Base-by-base conservation (phyloP, 2,113 vertebrate genomes). In the Riparia riparia region DNA sequence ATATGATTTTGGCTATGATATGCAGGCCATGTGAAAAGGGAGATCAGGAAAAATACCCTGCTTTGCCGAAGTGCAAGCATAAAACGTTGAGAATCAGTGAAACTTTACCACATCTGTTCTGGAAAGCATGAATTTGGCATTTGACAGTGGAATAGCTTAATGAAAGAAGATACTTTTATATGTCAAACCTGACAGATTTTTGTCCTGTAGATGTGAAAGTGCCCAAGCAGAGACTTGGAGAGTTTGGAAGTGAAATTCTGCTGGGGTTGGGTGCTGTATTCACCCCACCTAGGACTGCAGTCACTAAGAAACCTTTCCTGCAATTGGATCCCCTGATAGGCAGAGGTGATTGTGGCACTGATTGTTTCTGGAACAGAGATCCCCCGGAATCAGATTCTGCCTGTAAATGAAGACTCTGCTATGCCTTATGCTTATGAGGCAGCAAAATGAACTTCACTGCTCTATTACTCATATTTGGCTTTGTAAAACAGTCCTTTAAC, bases 131-230 rank as follows among this genome's bases (percentile, higher is more conserved):
- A 8, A 8, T 49, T 51, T 63, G 22, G 3, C 2, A 4, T 63
- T 72, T 69, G 11, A 9, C 29, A 51, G 10, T n/a, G 34, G 10
- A 77, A 21, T 50, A n/a, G 2, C 20, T 63, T 47, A 31, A 60
- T 74, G 17, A 4, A 22, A 39, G 56, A 41, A 22, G 28, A 5
- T 1, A 5, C 0, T 1, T 9, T 3, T 4, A 1, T 42, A 29
- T 76, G 25, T 57, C 44, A 8, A 70, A 42, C 3, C 1, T 42
- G 14, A 10, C 6, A n/a, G 16, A 7, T 28, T 26, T 53, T 84
- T 32, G 34, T 1, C 1, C 28, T 17, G 12, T 70, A 41, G 2
- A 19, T 19, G 10, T 49, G 3, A 2, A 69, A 37, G 47, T 49
- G 58, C 21, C 5, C 10, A 14, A 47, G 0, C 2, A 28, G 32